A percentile compares a stretch with the other conserved stretches of the same genome.
phyloP scores from a whole-genome alignment of 1,140 invertebrate species.

The Caerostris darwini region DNA sequence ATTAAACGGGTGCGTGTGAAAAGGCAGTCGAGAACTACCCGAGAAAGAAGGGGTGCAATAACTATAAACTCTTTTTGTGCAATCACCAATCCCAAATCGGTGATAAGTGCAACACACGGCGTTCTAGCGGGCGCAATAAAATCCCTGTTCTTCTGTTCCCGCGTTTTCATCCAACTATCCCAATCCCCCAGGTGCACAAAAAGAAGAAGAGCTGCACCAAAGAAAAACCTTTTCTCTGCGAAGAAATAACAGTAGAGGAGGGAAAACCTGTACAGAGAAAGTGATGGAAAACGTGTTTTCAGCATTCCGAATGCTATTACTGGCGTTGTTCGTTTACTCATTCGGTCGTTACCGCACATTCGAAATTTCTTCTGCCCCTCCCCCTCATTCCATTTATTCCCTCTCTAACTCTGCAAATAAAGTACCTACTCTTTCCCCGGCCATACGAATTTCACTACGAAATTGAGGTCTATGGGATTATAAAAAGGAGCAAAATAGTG shows the following conservation, averaged over 20 bases:
- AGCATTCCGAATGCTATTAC: slow-evolving; percentile 33
- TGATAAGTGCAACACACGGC: not conserved
- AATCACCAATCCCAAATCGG: not conserved
- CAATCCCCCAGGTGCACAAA: not conserved
- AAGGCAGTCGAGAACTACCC: too few species aligned
- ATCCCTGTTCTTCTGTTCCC: not conserved
- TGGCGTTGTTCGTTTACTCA: slow-evolving; percentile 6
- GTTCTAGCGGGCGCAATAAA: not conserved
- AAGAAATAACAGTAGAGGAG: not conserved
- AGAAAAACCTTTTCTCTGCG: not conserved
- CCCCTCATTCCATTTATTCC: not conserved
- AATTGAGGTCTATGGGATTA: slow-evolving; percentile 3
- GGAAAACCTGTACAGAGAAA: not conserved
- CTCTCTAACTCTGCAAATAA: not conserved
- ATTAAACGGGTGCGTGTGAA: too few species aligned
- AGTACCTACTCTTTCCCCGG: not conserved
- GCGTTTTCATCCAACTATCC: not conserved
- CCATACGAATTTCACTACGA: not conserved
- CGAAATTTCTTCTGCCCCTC: not conserved
- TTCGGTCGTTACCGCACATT: not conserved
- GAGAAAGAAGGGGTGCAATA: not conserved
- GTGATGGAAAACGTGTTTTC: slow-evolving; percentile 42
- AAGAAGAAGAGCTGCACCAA: not conserved
- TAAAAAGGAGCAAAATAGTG: not conserved
- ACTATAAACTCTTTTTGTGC: not conserved